These are phyloP conservation scores for Gibbula magus DNA, from an alignment of 2,888 invertebrate genomes.

Conservation along the genomic window DNA sequence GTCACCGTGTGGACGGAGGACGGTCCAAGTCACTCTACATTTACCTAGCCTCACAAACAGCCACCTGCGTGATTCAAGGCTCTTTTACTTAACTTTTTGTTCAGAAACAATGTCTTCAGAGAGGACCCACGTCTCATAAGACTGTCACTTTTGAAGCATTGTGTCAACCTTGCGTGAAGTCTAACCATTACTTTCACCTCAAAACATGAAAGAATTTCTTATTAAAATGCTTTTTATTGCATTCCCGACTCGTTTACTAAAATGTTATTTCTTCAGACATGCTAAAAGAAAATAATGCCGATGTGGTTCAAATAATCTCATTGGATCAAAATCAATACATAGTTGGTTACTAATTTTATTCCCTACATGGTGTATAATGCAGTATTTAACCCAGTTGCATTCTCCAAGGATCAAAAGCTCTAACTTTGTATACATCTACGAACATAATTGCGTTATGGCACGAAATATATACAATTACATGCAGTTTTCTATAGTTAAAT, in stretches of 20 bases:
- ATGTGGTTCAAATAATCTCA: neutral
- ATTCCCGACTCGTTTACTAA: neutral
- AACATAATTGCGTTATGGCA: no score
- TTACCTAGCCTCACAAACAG: neutral
- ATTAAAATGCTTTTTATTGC: neutral
- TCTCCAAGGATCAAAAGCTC: no score
- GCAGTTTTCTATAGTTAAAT: no score
- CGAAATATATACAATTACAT: no score
- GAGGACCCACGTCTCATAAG: neutral
- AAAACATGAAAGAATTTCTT: neutral
- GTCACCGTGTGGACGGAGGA: neutral
- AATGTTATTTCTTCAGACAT: no score
- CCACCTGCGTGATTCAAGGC: neutral
- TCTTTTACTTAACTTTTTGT: neutral
- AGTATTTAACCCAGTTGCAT: no score
- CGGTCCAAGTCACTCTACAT: neutral
- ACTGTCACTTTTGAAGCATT: neutral
- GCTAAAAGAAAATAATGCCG: no score
- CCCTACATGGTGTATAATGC: no score
- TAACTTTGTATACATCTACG: no score
- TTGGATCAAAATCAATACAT: no score
- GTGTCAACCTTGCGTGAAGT: constrained; percentile 4
- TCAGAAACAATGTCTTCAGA: neutral
- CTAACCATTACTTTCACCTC: neutral
- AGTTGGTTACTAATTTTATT: no score